Base-by-base conservation (phyloP, 2,797 vertebrate genomes). In the Acrossocheilus fasciatus region DNA sequence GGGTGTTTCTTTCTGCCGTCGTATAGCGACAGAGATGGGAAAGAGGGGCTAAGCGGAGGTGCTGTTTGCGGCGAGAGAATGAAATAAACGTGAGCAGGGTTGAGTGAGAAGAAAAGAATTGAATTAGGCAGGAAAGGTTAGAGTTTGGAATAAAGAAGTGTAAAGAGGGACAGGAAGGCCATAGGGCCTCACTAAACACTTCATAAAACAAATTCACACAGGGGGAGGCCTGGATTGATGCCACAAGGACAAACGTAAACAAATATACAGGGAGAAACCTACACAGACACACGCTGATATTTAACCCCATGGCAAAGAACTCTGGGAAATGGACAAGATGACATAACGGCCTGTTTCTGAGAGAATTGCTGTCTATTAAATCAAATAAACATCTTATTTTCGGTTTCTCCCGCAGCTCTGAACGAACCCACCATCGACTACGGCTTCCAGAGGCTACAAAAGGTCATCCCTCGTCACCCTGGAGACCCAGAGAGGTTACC, bases 381-480 rank as follows among this genome's bases (percentile, higher is more conserved):
- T 85, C 47, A 73, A 62, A 59, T 59, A 80, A 86, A 68, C 23
- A 70, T 66, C 59, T 43, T 77, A 26, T 74, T 84, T 72, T 39
- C 1, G 84, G 39, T 88, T 52, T 85, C 68, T 88, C 80, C 39
- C 64, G 62, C 93, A 97, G 97, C 97, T 64, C 91, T 98, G 93
- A 98, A 99, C 4, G 98, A 99, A 91, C 98, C 98, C 43, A 99
- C 98, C 91, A 99, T 99, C 8, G 98, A 99, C 95, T 99, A 99
- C 23, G 98, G 98, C 79, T 99, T 99, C 94, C 98, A 98, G 95
- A 95, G 98, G 93, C 91, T 99, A 93, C 97, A 98, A 94, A 98
- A 98, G 94, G 97, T 98, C 91, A 98, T 98, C 39, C 98, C 98
- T 15, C 95, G 98, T 70, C 97, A 99, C 88, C 98, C 98, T 0